Percentiles rank a stretch among this genome's conserved stretches.
Conservation (phyloP, 2,888 invertebrate genomes). For the Drepanosiphum platanoidis region DNA sequence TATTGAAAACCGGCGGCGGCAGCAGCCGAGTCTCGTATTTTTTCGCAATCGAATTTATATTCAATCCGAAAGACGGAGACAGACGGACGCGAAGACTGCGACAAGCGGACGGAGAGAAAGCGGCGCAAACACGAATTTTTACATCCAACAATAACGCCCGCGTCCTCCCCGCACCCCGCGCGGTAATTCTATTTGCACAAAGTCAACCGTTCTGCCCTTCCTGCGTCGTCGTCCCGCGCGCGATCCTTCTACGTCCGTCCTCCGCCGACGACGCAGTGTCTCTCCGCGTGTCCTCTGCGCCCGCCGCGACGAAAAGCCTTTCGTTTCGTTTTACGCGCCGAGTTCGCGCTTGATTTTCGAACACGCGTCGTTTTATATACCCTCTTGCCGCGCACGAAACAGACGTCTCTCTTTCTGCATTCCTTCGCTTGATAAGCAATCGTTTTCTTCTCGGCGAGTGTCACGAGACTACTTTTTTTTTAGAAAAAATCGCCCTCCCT, state of each 20-base stretch:
- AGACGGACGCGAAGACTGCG: background rate
- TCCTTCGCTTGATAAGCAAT: conserved; percentile 12
- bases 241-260: background rate
- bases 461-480: no score
- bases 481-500: no score
- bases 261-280: no score
- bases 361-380: background rate
- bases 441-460: no score
- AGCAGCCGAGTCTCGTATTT: background rate
- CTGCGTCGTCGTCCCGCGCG: background rate
- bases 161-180: background rate
- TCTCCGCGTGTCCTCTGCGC: background rate
- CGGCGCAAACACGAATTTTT: conserved; percentile 18
- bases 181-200: conserved; percentile 50
- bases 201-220: conserved; percentile 22
- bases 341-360: conserved; percentile 32
- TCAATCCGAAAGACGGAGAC: background rate
- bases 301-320: background rate
- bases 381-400: background rate
- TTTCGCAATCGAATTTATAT: conserved; percentile 44
- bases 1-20: background rate
- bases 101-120: background rate
- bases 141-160: conserved; percentile 5
- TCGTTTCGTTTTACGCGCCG: conserved; percentile 5
- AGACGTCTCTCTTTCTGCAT: background rate